phyloP scores from a whole-genome alignment of 2,888 invertebrate genomes.

The Zonitis immaculata region DNA sequence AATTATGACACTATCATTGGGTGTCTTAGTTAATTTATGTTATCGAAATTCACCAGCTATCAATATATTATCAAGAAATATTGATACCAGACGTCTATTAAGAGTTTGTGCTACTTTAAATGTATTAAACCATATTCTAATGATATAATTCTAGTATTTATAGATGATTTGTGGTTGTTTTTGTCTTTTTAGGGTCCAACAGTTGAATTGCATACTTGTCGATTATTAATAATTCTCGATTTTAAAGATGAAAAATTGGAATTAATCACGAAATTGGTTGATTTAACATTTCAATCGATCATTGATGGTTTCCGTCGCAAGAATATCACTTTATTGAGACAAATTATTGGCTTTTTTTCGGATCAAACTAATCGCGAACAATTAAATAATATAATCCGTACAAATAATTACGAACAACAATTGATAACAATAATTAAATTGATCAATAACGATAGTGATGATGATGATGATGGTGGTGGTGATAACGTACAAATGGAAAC shows the following conservation, averaged over 20 bases:
- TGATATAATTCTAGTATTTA: too few species aligned
- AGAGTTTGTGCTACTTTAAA: constrained; percentile 58
- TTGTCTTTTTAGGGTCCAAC: constrained; percentile 39
- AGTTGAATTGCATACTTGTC: constrained; percentile 53
- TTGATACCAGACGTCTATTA: constrained; percentile 66
- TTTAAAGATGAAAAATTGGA: constrained; percentile 49
- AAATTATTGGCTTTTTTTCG: constrained; percentile 54
- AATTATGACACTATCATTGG: constrained; percentile 55
- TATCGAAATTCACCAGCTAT: constrained; percentile 73
- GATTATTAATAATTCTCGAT: constrained; percentile 54
- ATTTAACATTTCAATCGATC: constrained; percentile 51
- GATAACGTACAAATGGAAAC: constrained; percentile 5
- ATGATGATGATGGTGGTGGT: background rate
- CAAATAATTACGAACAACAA: constrained; percentile 41
- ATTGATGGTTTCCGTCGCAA: constrained; percentile 47
- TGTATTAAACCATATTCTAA: constrained; percentile 47
- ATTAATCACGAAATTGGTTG: constrained; percentile 49
- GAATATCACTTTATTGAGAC: constrained; percentile 50
- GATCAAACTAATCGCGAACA: constrained; percentile 47
- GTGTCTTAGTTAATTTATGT: constrained; percentile 72
- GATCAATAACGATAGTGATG: constrained; percentile 5
- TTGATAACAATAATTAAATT: constrained; percentile 45
- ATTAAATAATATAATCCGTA: constrained; percentile 21
- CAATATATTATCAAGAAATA: constrained; percentile 65
- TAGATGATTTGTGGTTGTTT: background rate